Evolutionary conservation across 1,140 invertebrate genomes (phyloP), one percentile per base, ranked within the genome.

Genomic region (Bombus vancouverensis): DNA sequence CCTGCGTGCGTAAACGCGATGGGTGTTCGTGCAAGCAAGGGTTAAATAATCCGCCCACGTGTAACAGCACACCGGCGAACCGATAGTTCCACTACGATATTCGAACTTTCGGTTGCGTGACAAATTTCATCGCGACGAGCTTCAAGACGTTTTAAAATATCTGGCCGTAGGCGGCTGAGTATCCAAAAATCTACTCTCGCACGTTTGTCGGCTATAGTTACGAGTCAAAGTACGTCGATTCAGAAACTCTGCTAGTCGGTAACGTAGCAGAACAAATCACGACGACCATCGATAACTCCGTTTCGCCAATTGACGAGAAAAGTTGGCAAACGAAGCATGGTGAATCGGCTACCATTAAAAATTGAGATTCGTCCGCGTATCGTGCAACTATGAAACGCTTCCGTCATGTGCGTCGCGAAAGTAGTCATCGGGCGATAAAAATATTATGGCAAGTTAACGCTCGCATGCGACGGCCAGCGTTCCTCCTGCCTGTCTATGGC

Each of bases 21-120:
- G 78, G 82, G 72, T 65, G 81, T 86, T 89, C 85, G 62, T 87
- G 82, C 87, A 91, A 92, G 88, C 87, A 88, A 18, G 91, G 89
- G 91, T 92, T 92, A 93, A 93, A 92, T 91, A 93, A 93, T 91
- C 88, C 89, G 88, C 86, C 85, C 87, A 73, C 62, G 59, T 86
- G 84, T 92, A 93, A 93, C 92, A 92, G 87, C 83, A 91, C 83
- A 84, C 80, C 42, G 44, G 70, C 75, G 28, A 78, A 86, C 81
- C 72, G 75, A 80, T 39, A 37, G 12, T n/a, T 28, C 44, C 12
- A 15, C 22, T 75, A 74, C 53, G 85, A 71, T 86, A 79, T 66
- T 83, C 74, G 22, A 53, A 73, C n/a, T 74, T 47, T 9, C 10
- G 13, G 3, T 18, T 13, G 59, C 59, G 10, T 12, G 28, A n/a